Percentiles rank a stretch among this genome's conserved stretches.
Conservation (phyloP, 2,797 vertebrate species). For the Emys orbicularis region DNA sequence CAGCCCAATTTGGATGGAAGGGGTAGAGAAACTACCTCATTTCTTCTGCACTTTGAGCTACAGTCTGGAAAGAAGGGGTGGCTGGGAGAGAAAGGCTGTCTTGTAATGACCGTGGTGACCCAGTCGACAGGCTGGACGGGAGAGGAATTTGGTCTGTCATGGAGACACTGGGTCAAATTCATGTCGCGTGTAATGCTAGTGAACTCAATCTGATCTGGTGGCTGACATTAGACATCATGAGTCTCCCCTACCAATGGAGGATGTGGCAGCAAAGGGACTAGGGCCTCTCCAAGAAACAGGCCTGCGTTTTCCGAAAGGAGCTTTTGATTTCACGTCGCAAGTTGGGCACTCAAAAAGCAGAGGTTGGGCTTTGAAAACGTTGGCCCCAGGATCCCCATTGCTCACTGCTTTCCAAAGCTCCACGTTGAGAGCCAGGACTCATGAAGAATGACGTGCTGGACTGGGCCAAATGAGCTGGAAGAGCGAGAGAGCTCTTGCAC, state of each 20-base stretch:
- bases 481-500: neutral
- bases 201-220: neutral
- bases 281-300: neutral
- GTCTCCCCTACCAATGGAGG: neutral
- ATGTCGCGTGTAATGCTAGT: neutral
- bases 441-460: neutral
- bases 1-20: neutral
- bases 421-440: neutral
- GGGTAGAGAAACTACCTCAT: neutral
- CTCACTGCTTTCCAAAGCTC: neutral
- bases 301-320: neutral
- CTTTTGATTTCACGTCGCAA: neutral
- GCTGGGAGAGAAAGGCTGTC: neutral
- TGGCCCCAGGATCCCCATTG: neutral
- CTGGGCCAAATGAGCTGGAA: neutral
- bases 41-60: neutral
- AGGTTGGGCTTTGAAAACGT: neutral
- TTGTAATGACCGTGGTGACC: neutral
- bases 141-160: neutral
- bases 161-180: neutral
- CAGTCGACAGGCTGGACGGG: neutral
- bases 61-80: neutral
- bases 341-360: neutral
- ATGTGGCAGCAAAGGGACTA: neutral
- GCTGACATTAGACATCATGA: neutral